Evolutionary conservation across 2,888 invertebrate species (phyloP), one percentile per base, ranked within the genome.

Genomic region (Epicampocera succincta): DNA sequence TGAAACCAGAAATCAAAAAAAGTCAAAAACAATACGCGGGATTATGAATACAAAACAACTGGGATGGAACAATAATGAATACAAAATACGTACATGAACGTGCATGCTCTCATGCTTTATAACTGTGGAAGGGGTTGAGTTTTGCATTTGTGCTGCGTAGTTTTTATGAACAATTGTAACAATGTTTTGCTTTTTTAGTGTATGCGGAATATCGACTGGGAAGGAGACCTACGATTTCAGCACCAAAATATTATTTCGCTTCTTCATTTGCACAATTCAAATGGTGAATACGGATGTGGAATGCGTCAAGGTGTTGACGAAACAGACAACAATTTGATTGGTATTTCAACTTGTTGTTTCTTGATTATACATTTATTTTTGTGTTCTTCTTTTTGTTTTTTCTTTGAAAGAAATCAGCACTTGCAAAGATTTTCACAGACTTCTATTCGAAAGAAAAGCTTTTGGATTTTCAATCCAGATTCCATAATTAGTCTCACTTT

Each of bases 11-110:
- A 50, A 33, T 17, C 9, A 63, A 12, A 17, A 17, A 50, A 2
- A 11, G 54, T 42, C 29, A 46, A 69, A 71, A 77, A 71, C 58
- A 63, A 71, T 52, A 77, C 58, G 58, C 65, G 69, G 42, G 40
- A 65, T 71, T 71, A 65, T 71, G 65, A 71, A 77, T 71, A 71
- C 63, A 63, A 77, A 71, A 46, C 71, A 77, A 56, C 48, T 77
- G 77, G 71, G 71, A 78, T 71, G 71, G 19, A 50, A 50, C 48
- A 46, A 65, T 19, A 40, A 71, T 21, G 17, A 63, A 48, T 56
- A 56, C 46, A 56, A 48, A 61, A 56, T 48, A 38, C 13, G 15
- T 54, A 25, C 25, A n/a, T n/a, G n/a, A n/a, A n/a, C n/a, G n/a
- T n/a, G n/a, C n/a, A n/a, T 25, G 25, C 25, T 25, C 25, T 25